Conservation (phyloP, 2,113 vertebrate species). For the human region GRCh38 chr18:30265001-30265500, state of each 20-base stretch:
- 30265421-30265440: neutral
- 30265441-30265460: neutral
- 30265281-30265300: neutral
- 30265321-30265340: neutral
- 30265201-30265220: neutral
- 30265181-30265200: neutral
- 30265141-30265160: neutral
- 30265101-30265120: neutral
- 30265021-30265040: neutral
- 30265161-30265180: neutral
- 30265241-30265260: neutral
- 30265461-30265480: neutral
- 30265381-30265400: neutral
- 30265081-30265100: neutral
- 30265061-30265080: neutral
- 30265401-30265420: neutral
- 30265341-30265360: neutral
- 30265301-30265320: neutral
- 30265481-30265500: neutral
- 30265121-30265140: neutral
- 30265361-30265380: neutral
- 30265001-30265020: neutral
- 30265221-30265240: neutral
- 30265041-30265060: neutral
- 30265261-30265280: neutral